Percentiles rank a stretch among this genome's conserved stretches.
These are phyloP conservation scores for Hemithea aestivaria DNA, from an alignment of 2,888 invertebrate genomes.

Conservation along the genomic window DNA sequence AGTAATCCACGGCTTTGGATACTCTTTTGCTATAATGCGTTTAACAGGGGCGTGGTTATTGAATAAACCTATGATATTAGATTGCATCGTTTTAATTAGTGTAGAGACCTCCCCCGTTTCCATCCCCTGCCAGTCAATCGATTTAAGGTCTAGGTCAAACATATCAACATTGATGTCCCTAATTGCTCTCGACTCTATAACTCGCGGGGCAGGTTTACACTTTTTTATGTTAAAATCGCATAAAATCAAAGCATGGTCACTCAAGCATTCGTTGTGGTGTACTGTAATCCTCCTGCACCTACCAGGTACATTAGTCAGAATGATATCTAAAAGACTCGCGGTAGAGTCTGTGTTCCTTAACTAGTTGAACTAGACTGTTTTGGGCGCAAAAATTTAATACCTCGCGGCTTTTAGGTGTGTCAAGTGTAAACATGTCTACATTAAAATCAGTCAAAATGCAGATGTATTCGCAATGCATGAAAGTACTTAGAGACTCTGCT, in stretches of 20 bases:
- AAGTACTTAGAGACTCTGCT: slow-evolving; percentile 15
- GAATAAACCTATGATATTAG: not conserved
- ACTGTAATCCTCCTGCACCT: slow-evolving; percentile 1
- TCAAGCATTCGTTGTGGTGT: not conserved
- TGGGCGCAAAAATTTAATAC: not conserved
- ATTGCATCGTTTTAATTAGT: not conserved
- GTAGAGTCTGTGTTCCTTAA: slow-evolving; percentile 11
- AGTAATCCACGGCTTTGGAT: not conserved
- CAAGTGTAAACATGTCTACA: slow-evolving; percentile 7
- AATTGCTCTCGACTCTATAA: too few relatives aligned
- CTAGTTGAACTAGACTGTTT: not conserved
- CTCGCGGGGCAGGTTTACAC: not conserved
- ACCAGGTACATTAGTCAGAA: slow-evolving; percentile 10
- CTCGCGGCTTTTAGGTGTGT: not conserved
- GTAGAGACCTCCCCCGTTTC: too few relatives aligned
- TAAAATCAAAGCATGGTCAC: slow-evolving; percentile 1
- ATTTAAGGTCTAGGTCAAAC: not conserved
- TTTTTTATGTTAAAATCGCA: slow-evolving; percentile 1
- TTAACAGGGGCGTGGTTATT: not conserved
- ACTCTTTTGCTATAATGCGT: not conserved
- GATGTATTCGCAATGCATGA: slow-evolving; percentile 12
- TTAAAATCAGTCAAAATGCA: slow-evolving; percentile 19
- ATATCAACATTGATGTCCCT: not conserved
- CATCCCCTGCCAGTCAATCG: not conserved
- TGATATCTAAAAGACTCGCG: slow-evolving; percentile 13